These are phyloP conservation scores for Protophormia terraenovae DNA, from an alignment of 2,888 invertebrate species.

Conservation along the genomic window DNA sequence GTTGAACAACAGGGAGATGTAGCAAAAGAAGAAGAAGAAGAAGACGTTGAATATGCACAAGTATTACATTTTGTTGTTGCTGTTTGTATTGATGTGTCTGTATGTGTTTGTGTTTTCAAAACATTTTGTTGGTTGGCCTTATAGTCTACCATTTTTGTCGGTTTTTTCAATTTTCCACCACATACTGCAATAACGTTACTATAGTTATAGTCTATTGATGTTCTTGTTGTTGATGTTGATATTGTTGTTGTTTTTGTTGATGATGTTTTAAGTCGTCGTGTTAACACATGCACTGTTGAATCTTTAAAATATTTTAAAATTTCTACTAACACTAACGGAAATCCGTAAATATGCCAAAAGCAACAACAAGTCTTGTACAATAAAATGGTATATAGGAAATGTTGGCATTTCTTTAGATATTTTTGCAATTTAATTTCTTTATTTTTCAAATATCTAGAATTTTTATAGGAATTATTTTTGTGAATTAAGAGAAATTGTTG, in stretches of 20 bases:
- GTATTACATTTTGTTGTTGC: background rate
- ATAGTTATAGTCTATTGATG: background rate
- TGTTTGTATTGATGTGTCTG: background rate
- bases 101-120: constrained; percentile 11
- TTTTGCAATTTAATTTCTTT: constrained; percentile 34
- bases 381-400: constrained; percentile 27
- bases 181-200: constrained; percentile 25
- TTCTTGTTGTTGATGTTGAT: constrained; percentile 19
- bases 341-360: constrained; percentile 61
- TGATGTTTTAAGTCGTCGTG: constrained; percentile 51
- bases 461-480: constrained; percentile 32
- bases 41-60: constrained; percentile 2
- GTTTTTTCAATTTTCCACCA: constrained; percentile 34
- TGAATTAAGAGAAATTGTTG: constrained; percentile 4
- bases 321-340: constrained; percentile 57
- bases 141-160: constrained; percentile 55
- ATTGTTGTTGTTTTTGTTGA: constrained; percentile 64
- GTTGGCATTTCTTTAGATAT: constrained; percentile 35
- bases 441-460: background rate
- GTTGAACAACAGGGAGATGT: constrained; percentile 28
- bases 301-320: constrained; percentile 61
- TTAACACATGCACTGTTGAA: constrained; percentile 60
- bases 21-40: no score
- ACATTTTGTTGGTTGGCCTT: constrained; percentile 45
- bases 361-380: constrained; percentile 4